Conservation (phyloP, 1,140 invertebrate genomes). For the Brachionus paranguensis region DNA sequence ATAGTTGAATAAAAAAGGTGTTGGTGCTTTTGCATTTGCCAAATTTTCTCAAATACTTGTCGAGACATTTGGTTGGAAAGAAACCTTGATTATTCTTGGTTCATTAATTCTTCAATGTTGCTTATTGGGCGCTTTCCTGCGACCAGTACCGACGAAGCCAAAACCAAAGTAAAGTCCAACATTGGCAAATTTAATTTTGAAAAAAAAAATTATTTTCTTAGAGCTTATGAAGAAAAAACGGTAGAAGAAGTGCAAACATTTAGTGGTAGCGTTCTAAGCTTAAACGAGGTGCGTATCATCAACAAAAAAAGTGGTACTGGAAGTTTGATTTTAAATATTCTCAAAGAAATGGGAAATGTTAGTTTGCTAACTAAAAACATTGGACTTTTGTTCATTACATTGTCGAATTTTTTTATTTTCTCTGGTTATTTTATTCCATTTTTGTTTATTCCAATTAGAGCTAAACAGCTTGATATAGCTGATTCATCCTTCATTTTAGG, state of each 20-base stretch:
- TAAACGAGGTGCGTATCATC: neutral
- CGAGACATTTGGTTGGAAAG: conserved; percentile 48
- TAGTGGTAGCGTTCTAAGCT: conserved; percentile 14
- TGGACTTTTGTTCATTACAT: neutral
- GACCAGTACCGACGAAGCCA: neutral
- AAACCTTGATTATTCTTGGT: conserved; percentile 33
- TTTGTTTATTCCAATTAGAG: conserved; percentile 21
- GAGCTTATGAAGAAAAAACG: neutral
- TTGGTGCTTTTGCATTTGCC: conserved; percentile 50
- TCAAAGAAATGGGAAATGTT: conserved; percentile 33
- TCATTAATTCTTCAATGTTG: conserved; percentile 29
- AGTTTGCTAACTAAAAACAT: conserved; percentile 9
- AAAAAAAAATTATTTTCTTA: neutral
- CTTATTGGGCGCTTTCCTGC: conserved; percentile 10
- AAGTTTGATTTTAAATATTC: neutral
- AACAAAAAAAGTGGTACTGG: neutral
- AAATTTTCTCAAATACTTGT: conserved; percentile 47
- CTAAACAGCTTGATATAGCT: neutral
- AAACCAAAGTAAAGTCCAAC: conserved; percentile 9
- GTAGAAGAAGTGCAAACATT: neutral
- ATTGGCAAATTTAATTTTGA: neutral
- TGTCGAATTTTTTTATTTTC: conserved; percentile 30
- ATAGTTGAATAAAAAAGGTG: conserved; percentile 42
- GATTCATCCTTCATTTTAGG: neutral
- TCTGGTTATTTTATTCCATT: conserved; percentile 30